Conservation (phyloP, 2,888 invertebrate species). For the Ariolimax columbianus region DNA sequence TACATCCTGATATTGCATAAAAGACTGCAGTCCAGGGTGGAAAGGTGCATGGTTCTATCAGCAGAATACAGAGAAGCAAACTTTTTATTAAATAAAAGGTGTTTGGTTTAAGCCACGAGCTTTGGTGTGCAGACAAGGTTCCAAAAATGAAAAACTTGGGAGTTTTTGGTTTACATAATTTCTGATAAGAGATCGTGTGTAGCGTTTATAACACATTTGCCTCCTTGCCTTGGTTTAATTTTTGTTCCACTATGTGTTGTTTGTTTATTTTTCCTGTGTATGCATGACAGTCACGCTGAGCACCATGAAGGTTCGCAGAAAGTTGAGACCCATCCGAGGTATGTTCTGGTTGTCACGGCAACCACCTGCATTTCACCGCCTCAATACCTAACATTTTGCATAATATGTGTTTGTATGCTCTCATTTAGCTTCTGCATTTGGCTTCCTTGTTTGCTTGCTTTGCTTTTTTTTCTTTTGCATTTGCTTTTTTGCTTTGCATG, state of each 20-base stretch:
- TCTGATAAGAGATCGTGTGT: no score
- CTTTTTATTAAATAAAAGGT: no score
- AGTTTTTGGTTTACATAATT: no score
- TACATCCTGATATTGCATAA: no score
- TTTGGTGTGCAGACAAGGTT: no score
- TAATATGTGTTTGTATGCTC: background rate
- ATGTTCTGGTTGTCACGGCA: constrained; percentile 30
- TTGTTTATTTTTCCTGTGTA: constrained; percentile 36
- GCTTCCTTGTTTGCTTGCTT: background rate
- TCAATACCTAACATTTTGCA: background rate
- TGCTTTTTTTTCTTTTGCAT: background rate
- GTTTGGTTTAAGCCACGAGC: no score
- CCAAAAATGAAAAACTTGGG: no score
- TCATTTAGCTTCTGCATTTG: background rate
- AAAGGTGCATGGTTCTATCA: no score
- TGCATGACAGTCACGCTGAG: constrained; percentile 50
- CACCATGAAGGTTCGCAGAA: constrained; percentile 38
- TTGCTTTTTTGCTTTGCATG: background rate
- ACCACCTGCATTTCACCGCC: background rate
- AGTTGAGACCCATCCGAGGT: constrained; percentile 40
- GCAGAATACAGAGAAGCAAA: no score
- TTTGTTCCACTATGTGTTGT: constrained; percentile 31
- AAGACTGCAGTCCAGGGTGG: no score
- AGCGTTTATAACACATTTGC: background rate
- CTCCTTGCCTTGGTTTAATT: constrained; percentile 3